Evolutionary conservation across 1,140 invertebrate genomes (phyloP).

Genomic region (Pseudomyrmex dendroicus): DNA sequence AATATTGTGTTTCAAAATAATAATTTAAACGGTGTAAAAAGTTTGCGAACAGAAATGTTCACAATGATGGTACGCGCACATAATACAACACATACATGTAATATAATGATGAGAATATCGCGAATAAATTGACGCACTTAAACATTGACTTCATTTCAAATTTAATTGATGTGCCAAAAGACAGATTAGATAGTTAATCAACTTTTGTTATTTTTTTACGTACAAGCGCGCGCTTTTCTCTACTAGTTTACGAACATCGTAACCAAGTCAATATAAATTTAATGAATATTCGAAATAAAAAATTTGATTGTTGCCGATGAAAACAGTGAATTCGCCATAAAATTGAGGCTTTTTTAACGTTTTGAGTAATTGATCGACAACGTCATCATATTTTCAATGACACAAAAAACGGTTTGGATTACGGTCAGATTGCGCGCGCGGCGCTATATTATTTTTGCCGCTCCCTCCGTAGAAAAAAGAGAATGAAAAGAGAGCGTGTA

Average conservation of each 20-base stretch:
- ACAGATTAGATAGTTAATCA: not conserved
- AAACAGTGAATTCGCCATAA: slow-evolving; percentile 6
- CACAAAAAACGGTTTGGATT: slow-evolving; percentile 39
- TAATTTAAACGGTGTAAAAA: no score
- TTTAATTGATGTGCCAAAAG: not conserved
- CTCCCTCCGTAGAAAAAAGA: not conserved
- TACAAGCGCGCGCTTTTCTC: not conserved
- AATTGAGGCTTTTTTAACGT: slow-evolving; percentile 30
- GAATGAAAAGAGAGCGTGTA: not conserved
- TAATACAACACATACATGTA: not conserved
- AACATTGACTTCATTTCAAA: not conserved
- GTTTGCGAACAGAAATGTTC: no score
- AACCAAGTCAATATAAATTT: slow-evolving; percentile 5
- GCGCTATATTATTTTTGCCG: slow-evolving; percentile 9
- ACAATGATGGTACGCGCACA: not conserved
- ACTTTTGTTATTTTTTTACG: not conserved
- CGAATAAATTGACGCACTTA: not conserved
- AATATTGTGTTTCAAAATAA: no score
- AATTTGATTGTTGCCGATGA: slow-evolving; percentile 8
- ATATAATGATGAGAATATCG: not conserved
- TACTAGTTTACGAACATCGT: not conserved
- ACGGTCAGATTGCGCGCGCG: slow-evolving; percentile 11
- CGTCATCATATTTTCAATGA: slow-evolving; percentile 38
- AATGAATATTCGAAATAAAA: slow-evolving; percentile 14
- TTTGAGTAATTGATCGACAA: slow-evolving; percentile 21